A percentile compares a stretch with the other conserved stretches of the same genome.
Evolutionary conservation across 2,113 vertebrate species (phyloP).

Genomic region (Cariama cristata): DNA sequence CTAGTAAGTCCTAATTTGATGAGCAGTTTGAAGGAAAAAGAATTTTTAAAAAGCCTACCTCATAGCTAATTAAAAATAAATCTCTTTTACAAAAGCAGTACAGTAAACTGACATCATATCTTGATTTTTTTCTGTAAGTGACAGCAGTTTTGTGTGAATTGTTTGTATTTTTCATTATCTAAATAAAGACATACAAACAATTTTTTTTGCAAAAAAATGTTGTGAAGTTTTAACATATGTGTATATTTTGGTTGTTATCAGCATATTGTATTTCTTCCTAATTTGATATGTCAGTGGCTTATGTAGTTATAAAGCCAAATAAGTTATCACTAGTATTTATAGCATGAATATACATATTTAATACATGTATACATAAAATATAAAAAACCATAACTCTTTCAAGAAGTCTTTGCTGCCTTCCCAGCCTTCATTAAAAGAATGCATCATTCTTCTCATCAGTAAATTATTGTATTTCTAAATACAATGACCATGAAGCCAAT

Average conservation of each 20-base stretch:
- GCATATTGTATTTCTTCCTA: not conserved
- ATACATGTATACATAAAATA: too few species aligned
- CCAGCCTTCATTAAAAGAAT: not conserved
- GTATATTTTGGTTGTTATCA: not conserved
- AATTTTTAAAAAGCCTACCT: not conserved
- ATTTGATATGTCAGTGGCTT: not conserved
- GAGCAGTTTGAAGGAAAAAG: not conserved
- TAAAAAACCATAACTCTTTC: not conserved
- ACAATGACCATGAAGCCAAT: not conserved
- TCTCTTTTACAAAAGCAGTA: not conserved
- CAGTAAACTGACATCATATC: not conserved
- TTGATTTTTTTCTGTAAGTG: not conserved
- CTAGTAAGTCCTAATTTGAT: not conserved
- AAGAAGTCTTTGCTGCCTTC: not conserved
- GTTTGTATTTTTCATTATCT: not conserved
- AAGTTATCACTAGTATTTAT: not conserved
- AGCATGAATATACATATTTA: too few species aligned
- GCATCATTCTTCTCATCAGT: not conserved
- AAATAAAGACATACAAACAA: not conserved
- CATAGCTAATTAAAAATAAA: not conserved
- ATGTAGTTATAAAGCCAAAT: not conserved
- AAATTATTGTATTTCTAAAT: not conserved
- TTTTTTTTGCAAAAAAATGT: fast-evolving
- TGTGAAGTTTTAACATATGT: not conserved
- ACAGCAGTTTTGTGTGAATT: not conserved